A percentile compares a stretch with the other conserved stretches of the same genome.
These are phyloP conservation scores for Eupsilia transversa DNA, from an alignment of 2,888 invertebrate species.

Conservation along the genomic window DNA sequence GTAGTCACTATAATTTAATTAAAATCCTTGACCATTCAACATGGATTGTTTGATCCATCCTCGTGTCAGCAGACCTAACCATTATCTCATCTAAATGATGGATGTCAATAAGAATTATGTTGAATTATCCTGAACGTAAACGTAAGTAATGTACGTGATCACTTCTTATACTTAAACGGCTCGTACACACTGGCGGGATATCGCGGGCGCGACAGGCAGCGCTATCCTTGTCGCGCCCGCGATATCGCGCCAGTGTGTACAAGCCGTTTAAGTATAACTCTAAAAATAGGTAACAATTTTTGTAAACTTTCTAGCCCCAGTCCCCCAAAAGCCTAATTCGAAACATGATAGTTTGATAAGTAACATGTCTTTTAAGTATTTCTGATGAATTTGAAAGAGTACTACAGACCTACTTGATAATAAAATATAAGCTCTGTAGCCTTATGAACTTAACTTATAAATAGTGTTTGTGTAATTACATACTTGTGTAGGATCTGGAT, in stretches of 20 bases:
- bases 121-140: constrained; percentile 15
- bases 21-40: constrained; percentile 48
- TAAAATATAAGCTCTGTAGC: not conserved
- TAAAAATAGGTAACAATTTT: not conserved
- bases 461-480: constrained; percentile 7
- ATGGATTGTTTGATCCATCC: constrained; percentile 19
- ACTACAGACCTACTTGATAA: not conserved
- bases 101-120: constrained; percentile 35
- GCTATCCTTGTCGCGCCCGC: too few relatives aligned
- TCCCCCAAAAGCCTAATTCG: not conserved
- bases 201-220: too few relatives aligned
- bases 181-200: too few relatives aligned
- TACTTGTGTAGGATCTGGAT: constrained; percentile 62
- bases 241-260: too few relatives aligned
- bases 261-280: too few relatives aligned
- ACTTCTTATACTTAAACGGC: not conserved
- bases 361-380: not conserved
- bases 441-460: not conserved
- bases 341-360: not conserved
- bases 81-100: constrained; percentile 47
- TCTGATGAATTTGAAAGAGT: not conserved
- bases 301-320: not conserved
- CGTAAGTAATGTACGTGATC: not conserved
- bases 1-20: constrained; percentile 45
- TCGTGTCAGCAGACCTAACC: constrained; percentile 16